These are phyloP conservation scores for Notospermus geniculatus DNA, from an alignment of 1,140 invertebrate genomes.

Conservation along the genomic window DNA sequence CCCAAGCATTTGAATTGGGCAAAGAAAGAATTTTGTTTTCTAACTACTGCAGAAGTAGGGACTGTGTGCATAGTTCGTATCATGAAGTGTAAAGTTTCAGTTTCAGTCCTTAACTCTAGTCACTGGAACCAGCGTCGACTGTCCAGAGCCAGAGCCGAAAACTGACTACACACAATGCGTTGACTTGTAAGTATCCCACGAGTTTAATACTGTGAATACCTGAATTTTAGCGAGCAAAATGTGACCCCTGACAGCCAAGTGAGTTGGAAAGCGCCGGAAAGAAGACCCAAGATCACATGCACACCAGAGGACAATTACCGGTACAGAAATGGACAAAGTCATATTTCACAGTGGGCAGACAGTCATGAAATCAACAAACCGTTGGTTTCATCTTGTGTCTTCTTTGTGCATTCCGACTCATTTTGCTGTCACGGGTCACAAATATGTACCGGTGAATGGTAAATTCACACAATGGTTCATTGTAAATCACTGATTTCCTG, in stretches of 20 bases:
- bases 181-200: slow-evolving; percentile 59
- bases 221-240: neutral
- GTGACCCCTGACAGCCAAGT: slow-evolving; percentile 10
- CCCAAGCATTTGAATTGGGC: too few relatives aligned
- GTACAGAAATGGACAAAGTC: too few relatives aligned
- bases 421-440: neutral
- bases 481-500: slow-evolving; percentile 12
- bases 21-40: too few relatives aligned
- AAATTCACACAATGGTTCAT: neutral
- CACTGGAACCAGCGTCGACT: slow-evolving; percentile 70
- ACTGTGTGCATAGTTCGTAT: too few relatives aligned
- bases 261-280: slow-evolving; percentile 12
- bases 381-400: too few relatives aligned
- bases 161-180: slow-evolving; percentile 81
- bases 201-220: neutral
- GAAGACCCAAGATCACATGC: too few relatives aligned
- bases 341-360: too few relatives aligned
- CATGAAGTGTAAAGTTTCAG: too few relatives aligned
- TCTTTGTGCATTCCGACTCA: too few relatives aligned
- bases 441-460: neutral
- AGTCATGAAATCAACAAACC: too few relatives aligned
- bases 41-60: too few relatives aligned
- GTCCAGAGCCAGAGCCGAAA: slow-evolving; percentile 81
- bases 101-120: slow-evolving; percentile 44
- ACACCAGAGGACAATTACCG: too few relatives aligned